Evolutionary conservation across 1,140 invertebrate species (phyloP), one percentile per base, ranked within the genome.

Genomic region (Leptoteleia sp.): DNA sequence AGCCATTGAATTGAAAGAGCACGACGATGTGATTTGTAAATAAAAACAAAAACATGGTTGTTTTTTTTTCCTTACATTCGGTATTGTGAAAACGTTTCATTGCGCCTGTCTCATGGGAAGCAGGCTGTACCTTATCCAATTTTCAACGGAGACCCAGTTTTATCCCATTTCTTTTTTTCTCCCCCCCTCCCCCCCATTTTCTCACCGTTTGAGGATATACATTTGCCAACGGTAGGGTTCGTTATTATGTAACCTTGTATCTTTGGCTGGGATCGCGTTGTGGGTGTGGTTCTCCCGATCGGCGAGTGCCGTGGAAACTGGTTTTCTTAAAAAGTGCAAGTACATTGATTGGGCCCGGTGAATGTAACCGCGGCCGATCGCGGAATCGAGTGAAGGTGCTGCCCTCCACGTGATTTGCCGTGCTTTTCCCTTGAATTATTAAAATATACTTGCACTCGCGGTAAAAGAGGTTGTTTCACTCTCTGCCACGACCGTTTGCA

Each of bases 251-350:
- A 78, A 78, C 57, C 57, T 31, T 55, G 40, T 70, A 70, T 65
- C 75, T 78, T 59, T 52, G 54, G 15, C 61, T 76, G n/a, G 59
- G n/a, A 64, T 71, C 59, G 45, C 16, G 27, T 29, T 37, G 78
- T 85, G 82, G 84, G 85, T 86, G 85, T 85, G 84, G 85, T 82
- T 75, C 43, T 27, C 33, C 19, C 61, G 25, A 43, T 43, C 47
- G 45, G 19, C 52, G 61, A 62, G 45, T 16, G 61, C 52, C 59
- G 76, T 73, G 64, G 78, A 83, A 87, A 86, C 86, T 85, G 82
- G 85, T 87, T 87, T 84, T 84, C 77, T 83, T 87, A 83, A 87
- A 86, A 87, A 86, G 84, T 87, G 85, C 86, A 87, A 87, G 85
- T 87, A 81, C 83, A 86, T 79, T 82, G 81, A 81, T 81, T 82